Evolutionary conservation across 2,797 vertebrate species (phyloP), one percentile per base, ranked within the genome.

Genomic region (Cryptoblepharus egeriae): DNA sequence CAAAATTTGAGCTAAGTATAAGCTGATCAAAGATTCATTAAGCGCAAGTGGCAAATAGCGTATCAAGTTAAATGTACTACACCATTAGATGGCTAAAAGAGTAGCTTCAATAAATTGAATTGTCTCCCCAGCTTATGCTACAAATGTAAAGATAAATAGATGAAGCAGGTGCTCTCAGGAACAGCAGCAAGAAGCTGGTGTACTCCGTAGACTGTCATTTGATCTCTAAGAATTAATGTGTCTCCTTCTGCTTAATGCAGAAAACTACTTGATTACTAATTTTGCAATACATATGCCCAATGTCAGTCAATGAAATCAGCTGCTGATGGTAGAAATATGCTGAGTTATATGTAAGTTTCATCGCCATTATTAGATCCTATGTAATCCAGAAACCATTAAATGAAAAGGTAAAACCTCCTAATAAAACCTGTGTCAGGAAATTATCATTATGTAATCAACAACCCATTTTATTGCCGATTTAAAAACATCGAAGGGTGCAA

Each of bases 11-110:
- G 65, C 82, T 80, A 89, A 86, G 84, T 87, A 80, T 87, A 91
- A 94, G 81, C 69, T 87, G 88, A 92, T 93, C 90, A 93, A 92
- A 94, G 83, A 88, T 84, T 88, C 76, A 70, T 90, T 94, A 93
- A 84, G 45, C 86, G 49, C 78, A 78, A 92, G 63, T 84, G 72
- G 84, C 85, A 89, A 89, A 88, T 57, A 89, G 67, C 60, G 67
- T 87, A 90, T 68, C 85, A 92, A 61, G 80, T 86, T 91, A 92
- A 88, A 83, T 80, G 67, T 72, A 80, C 80, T 87, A 2, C 68
- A 85, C 86, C 63, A 83, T 88, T 89, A 82, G 70, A 88, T 49
- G 69, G 26, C 64, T 93, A 89, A 83, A 92, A 80, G 70, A 73
- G 58, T 81, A 92, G 37, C 85, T 89, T 79, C 89, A 58, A 85